phyloP scores from a whole-genome alignment of 2,888 invertebrate species.

The Dasypogon diadema region DNA sequence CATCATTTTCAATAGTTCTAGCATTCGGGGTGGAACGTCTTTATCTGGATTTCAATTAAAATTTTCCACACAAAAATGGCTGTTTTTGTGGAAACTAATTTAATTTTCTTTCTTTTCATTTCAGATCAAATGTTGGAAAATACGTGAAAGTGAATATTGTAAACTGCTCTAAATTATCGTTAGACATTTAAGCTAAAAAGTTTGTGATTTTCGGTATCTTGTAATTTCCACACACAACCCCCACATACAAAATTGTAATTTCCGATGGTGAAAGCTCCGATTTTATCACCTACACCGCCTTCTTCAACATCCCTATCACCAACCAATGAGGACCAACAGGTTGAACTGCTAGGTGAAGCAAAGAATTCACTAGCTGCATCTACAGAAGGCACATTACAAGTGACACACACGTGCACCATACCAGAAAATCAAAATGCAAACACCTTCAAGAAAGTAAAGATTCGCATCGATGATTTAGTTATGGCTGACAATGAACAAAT shows the following conservation, averaged over 20 bases:
- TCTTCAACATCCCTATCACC: slow-evolving; percentile 57
- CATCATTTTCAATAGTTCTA: too few relatives aligned
- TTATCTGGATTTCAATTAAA: too few relatives aligned
- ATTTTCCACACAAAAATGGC: too few relatives aligned
- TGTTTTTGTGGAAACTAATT: too few relatives aligned
- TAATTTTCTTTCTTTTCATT: too few relatives aligned
- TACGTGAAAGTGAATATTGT: slow-evolving; percentile 5
- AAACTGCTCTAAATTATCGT: slow-evolving; percentile 2
- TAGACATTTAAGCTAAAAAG: too few relatives aligned
- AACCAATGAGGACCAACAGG: slow-evolving; percentile 48
- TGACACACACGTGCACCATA: slow-evolving; percentile 1
- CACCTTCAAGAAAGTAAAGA: slow-evolving; percentile 47
- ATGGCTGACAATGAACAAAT: slow-evolving; percentile 43
- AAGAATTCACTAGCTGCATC: slow-evolving; percentile 44
- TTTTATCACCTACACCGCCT: slow-evolving; percentile 53
- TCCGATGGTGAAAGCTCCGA: slow-evolving; percentile 56
- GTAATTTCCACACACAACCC: not conserved
- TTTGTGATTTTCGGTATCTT: too few relatives aligned
- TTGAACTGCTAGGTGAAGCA: slow-evolving; percentile 1
- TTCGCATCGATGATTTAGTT: slow-evolving; percentile 49
- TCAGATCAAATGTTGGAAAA: too few relatives aligned
- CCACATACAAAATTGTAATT: too few relatives aligned
- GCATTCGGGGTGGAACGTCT: too few relatives aligned
- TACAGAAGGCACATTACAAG: slow-evolving; percentile 42
- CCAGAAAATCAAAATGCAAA: slow-evolving; percentile 44